These are phyloP conservation scores for Clarias fuscus DNA, from an alignment of 2,797 vertebrate genomes.

Conservation along the genomic window DNA sequence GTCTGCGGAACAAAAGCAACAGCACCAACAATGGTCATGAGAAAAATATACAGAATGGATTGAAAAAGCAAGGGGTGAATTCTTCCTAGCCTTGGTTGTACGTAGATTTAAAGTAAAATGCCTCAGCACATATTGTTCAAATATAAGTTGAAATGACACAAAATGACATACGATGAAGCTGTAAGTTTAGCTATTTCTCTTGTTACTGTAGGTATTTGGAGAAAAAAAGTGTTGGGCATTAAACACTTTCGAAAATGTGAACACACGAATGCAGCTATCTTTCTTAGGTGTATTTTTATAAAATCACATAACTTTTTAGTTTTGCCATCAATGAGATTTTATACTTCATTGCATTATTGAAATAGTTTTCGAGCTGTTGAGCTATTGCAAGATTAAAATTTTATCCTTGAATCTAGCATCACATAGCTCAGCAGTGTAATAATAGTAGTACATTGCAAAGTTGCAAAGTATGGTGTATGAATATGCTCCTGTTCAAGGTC, in stretches of 20 bases:
- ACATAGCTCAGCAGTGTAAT: neutral
- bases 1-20: neutral
- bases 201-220: neutral
- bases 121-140: neutral
- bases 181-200: neutral
- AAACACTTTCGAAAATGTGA: neutral
- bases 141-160: neutral
- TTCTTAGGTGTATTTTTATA: neutral
- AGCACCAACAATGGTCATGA: neutral
- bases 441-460: neutral
- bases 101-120: neutral
- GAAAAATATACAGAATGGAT: neutral
- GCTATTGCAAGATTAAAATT: neutral
- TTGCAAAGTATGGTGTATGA: neutral
- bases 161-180: neutral
- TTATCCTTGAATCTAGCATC: neutral
- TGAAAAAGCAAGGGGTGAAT: neutral
- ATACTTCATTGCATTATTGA: neutral
- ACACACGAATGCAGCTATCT: neutral
- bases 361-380: neutral
- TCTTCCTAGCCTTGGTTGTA: neutral
- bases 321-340: neutral
- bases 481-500: neutral
- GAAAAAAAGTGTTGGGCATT: neutral
- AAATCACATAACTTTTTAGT: neutral